Conservation (phyloP, 2,888 invertebrate genomes). For the Trichacis sp. region DNA sequence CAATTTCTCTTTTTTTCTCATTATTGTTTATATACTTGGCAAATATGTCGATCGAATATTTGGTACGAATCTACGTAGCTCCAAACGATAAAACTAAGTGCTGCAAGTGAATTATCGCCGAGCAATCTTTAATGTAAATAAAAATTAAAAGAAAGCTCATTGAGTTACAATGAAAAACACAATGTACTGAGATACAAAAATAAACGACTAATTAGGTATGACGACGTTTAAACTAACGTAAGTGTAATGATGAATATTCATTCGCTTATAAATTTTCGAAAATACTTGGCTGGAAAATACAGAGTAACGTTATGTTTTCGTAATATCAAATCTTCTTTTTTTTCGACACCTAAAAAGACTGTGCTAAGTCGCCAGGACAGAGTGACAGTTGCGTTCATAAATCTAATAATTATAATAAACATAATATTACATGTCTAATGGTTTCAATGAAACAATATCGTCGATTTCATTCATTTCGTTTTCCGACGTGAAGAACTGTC, state of each 20-base stretch:
- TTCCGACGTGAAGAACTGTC: too few relatives aligned
- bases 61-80: slow-evolving; percentile 56
- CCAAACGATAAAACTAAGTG: slow-evolving; percentile 7
- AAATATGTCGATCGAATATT: slow-evolving; percentile 59
- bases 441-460: slow-evolving; percentile 33
- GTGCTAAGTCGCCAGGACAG: slow-evolving; percentile 10
- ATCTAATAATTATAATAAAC: slow-evolving; percentile 30
- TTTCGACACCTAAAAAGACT: background rate
- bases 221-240: slow-evolving; percentile 41
- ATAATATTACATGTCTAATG: slow-evolving; percentile 10
- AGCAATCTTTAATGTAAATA: background rate
- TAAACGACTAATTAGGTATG: slow-evolving; percentile 57
- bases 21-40: slow-evolving; percentile 51
- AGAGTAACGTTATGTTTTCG: slow-evolving; percentile 38
- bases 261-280: slow-evolving; percentile 43
- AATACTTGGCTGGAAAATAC: slow-evolving; percentile 46
- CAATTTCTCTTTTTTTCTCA: slow-evolving; percentile 51
- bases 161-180: slow-evolving; percentile 54
- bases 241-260: slow-evolving; percentile 45
- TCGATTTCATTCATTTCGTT: too few relatives aligned
- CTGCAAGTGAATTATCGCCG: too few relatives aligned
- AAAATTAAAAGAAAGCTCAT: slow-evolving; percentile 49
- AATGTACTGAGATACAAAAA: slow-evolving; percentile 60
- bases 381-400: slow-evolving; percentile 4
- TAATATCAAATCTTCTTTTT: slow-evolving; percentile 14